A percentile compares a stretch with the other conserved stretches of the same genome.
Evolutionary conservation across 2,797 vertebrate species (phyloP).

Genomic region (Halcyon badia): DNA sequence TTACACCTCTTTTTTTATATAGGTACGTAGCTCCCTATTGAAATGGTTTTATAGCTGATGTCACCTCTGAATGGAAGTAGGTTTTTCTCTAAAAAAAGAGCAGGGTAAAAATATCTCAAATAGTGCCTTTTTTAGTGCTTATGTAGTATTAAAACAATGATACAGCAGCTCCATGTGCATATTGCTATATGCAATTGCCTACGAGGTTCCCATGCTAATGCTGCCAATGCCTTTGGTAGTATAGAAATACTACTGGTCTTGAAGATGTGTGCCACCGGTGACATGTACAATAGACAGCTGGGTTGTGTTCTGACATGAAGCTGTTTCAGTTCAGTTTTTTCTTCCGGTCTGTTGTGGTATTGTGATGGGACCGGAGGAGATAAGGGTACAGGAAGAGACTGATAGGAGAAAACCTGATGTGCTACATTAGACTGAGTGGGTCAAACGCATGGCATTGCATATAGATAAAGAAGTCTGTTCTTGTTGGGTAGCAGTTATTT

Average conservation of each 20-base stretch:
- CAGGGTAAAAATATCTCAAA: background rate
- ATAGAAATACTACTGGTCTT: background rate
- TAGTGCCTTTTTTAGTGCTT: background rate
- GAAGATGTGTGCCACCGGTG: background rate
- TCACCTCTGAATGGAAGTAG: background rate
- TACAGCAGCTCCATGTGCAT: background rate
- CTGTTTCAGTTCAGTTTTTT: conserved; percentile 14
- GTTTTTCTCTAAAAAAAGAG: background rate
- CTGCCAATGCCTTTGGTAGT: background rate
- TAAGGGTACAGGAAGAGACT: conserved; percentile 60
- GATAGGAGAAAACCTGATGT: conserved; percentile 24
- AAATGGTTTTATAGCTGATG: background rate
- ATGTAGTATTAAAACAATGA: background rate
- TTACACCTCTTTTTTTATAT: background rate
- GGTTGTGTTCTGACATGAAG: conserved; percentile 24
- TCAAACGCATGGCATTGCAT: background rate
- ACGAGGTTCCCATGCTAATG: background rate
- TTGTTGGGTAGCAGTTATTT: conserved; percentile 27
- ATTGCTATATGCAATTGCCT: background rate
- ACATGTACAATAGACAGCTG: conserved; percentile 45
- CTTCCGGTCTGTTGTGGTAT: conserved; percentile 41
- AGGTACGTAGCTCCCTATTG: background rate
- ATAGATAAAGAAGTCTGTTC: conserved; percentile 27
- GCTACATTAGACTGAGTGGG: background rate
- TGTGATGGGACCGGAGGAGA: conserved; percentile 41